phyloP scores from a whole-genome alignment of 1,140 invertebrate species.

The Anoplolepis gracilipes region DNA sequence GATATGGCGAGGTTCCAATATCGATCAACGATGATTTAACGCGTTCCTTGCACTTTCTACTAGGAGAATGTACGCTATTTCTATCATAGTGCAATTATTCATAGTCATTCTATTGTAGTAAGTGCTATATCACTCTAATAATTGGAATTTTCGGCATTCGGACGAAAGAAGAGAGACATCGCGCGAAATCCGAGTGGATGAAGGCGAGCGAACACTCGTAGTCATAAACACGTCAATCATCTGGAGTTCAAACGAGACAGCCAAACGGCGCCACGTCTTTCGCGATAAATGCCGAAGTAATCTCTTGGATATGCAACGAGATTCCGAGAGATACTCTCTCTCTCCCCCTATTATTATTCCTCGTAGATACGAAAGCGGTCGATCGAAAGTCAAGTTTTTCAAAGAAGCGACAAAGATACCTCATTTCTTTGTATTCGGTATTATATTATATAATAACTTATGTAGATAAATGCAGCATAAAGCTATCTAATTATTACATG shows the following conservation, averaged over 20 bases:
- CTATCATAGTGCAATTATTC: neutral
- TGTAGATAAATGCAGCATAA: neutral
- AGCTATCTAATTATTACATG: neutral
- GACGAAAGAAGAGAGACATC: conserved; percentile 52
- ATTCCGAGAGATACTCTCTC: conserved; percentile 12
- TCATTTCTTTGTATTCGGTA: neutral
- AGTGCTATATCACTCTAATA: neutral
- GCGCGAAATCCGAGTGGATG: conserved; percentile 22
- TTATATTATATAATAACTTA: no score
- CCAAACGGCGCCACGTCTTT: conserved; percentile 33
- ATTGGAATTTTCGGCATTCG: neutral
- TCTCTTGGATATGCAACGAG: conserved; percentile 5
- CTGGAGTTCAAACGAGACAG: conserved; percentile 26
- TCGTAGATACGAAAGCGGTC: neutral
- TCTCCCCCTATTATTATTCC: neutral
- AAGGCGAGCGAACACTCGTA: conserved; percentile 27
- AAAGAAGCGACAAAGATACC: neutral
- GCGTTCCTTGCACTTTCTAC: neutral
- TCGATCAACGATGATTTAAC: neutral
- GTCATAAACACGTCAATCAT: conserved; percentile 75
- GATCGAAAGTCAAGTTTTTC: neutral
- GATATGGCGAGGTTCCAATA: neutral
- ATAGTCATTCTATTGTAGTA: neutral
- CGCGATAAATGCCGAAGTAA: conserved; percentile 9
- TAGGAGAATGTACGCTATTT: neutral